A percentile compares a stretch with the other conserved stretches of the same genome.
These are phyloP conservation scores for Dicroscelio sp. DNA, from an alignment of 2,888 invertebrate genomes.

Conservation along the genomic window DNA sequence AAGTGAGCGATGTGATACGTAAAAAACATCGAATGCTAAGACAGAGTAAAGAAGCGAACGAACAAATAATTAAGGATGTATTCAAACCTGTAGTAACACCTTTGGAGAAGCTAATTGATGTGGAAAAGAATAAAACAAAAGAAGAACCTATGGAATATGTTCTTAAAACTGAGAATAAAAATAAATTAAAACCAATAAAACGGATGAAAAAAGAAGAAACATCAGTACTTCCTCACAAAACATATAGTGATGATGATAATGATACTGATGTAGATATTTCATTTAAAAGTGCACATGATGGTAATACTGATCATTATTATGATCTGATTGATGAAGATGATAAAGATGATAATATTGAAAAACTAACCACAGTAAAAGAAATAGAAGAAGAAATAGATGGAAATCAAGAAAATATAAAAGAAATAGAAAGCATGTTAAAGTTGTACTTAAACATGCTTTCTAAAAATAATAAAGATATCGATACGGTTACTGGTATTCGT, in stretches of 20 bases:
- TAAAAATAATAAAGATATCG: slow-evolving; percentile 27
- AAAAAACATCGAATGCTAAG: slow-evolving; percentile 35
- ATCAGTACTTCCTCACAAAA: no score
- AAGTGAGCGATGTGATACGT: slow-evolving; percentile 41
- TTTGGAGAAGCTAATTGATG: background rate
- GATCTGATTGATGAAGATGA: no score
- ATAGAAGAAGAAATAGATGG: no score
- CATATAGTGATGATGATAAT: background rate
- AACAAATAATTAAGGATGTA: background rate
- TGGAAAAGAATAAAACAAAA: background rate
- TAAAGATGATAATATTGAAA: no score
- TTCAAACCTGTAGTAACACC: background rate
- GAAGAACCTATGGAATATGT: background rate
- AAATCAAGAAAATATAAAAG: no score
- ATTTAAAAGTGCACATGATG: background rate
- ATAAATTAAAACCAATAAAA: background rate
- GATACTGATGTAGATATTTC: background rate
- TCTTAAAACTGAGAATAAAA: no score
- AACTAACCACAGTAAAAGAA: no score
- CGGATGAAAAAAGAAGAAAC: background rate
- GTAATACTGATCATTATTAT: background rate
- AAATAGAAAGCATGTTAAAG: no score
- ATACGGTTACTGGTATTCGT: slow-evolving; percentile 33
- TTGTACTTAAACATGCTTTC: slow-evolving; percentile 30
- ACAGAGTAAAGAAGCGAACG: slow-evolving; percentile 10